Conservation (phyloP, 2,797 vertebrate species). For the Coreius guichenoti region DNA sequence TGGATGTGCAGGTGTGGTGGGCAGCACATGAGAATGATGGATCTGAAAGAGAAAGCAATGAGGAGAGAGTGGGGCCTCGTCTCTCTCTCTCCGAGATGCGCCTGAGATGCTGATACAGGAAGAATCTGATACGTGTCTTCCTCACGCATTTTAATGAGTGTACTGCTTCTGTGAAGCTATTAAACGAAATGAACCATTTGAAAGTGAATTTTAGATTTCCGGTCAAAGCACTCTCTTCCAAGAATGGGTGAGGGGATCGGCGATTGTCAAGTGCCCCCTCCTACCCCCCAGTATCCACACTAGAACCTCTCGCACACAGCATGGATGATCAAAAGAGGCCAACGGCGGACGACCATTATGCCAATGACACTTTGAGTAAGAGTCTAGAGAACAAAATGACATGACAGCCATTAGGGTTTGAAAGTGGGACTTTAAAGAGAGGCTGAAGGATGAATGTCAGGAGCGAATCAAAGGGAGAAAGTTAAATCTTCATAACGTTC, state of each 20-base stretch:
- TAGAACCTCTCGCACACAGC: slow-evolving; percentile 76
- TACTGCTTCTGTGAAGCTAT: slow-evolving; percentile 75
- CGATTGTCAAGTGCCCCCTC: slow-evolving; percentile 59
- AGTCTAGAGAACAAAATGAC: slow-evolving; percentile 84
- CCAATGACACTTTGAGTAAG: slow-evolving; percentile 89
- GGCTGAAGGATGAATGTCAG: slow-evolving; percentile 87
- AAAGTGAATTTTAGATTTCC: slow-evolving; percentile 89
- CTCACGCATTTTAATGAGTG: slow-evolving; percentile 79
- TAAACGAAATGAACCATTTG: slow-evolving; percentile 82
- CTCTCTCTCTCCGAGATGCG: slow-evolving; percentile 64
- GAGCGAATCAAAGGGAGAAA: slow-evolving; percentile 82
- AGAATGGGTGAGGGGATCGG: slow-evolving; percentile 72
- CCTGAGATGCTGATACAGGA: slow-evolving; percentile 82
- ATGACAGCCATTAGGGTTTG: slow-evolving; percentile 89
- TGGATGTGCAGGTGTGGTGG: slow-evolving; percentile 42
- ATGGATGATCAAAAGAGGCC: slow-evolving; percentile 87
- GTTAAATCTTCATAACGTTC: slow-evolving; percentile 85
- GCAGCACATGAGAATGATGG: slow-evolving; percentile 39
- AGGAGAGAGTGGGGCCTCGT: slow-evolving; percentile 43
- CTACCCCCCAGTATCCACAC: slow-evolving; percentile 74
- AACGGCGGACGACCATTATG: slow-evolving; percentile 86
- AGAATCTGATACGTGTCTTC: slow-evolving; percentile 68
- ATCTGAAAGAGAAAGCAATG: slow-evolving; percentile 48
- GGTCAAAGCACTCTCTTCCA: slow-evolving; percentile 77
- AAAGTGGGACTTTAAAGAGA: slow-evolving; percentile 86